Conservation (phyloP, 2,797 vertebrate species). For the Galagoides demidoff region DNA sequence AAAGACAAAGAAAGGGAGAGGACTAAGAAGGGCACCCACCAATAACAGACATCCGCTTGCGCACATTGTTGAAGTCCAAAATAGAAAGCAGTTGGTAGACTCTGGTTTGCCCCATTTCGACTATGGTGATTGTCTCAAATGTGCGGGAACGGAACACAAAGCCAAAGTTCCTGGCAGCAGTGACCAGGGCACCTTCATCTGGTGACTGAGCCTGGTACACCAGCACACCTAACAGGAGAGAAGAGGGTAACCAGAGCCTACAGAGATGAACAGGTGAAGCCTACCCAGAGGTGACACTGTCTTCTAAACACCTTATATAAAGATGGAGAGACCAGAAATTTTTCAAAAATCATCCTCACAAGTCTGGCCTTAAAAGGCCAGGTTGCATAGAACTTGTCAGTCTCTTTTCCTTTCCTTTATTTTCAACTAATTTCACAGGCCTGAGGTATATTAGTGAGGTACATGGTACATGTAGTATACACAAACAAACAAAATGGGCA, state of each 20-base stretch:
- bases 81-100: slow-evolving; percentile 93
- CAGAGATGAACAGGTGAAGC: not conserved
- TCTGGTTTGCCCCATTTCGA: slow-evolving; percentile 92
- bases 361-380: not conserved
- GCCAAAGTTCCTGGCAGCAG: slow-evolving; percentile 96
- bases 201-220: slow-evolving; percentile 97
- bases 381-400: not conserved
- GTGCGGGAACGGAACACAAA: slow-evolving; percentile 94
- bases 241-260: not conserved
- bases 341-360: slow-evolving; percentile 8
- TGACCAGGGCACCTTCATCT: slow-evolving; percentile 96
- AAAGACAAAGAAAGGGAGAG: not conserved
- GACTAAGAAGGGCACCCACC: slow-evolving; percentile 86
- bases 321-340: not conserved
- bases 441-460: not conserved
- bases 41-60: slow-evolving; percentile 98
- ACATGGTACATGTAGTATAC: not conserved
- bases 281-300: not conserved
- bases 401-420: slow-evolving; percentile 29
- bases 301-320: slow-evolving; percentile 11
- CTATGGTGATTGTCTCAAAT: slow-evolving; percentile 90
- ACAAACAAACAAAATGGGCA: not conserved
- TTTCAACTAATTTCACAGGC: slow-evolving; percentile 30
- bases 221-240: slow-evolving; percentile 88
- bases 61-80: slow-evolving; percentile 95